Percentiles rank a stretch among this genome's conserved stretches.
Evolutionary conservation across 2,113 vertebrate genomes (phyloP).

Genomic region (Phalacrocorax pelagicus): DNA sequence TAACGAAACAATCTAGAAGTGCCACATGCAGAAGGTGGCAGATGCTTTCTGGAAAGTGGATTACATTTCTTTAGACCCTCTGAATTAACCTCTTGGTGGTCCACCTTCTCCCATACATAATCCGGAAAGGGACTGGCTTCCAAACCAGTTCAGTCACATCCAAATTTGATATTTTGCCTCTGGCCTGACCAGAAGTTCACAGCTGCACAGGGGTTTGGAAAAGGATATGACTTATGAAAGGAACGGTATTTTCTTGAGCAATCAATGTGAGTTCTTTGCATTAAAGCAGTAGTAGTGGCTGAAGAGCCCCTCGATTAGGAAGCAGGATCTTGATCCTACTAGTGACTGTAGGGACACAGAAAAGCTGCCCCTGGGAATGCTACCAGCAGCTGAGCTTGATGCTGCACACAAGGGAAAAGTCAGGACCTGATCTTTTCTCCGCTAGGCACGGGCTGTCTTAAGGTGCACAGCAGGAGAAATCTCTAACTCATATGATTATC

Average conservation of each 20-base stretch:
- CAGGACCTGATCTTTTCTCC: neutral
- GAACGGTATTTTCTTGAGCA: neutral
- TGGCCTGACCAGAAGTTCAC: neutral
- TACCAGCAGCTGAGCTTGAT: neutral
- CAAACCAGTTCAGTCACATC: neutral
- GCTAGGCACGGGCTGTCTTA: neutral
- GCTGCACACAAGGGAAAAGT: neutral
- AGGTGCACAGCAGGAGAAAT: neutral
- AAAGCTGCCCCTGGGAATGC: neutral
- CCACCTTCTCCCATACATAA: rapidly evolving
- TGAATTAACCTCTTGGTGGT: neutral
- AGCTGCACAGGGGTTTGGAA: neutral
- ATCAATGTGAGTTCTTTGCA: neutral
- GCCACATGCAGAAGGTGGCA: neutral
- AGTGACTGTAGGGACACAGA: neutral
- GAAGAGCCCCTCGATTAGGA: neutral
- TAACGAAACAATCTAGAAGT: neutral
- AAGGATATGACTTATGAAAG: neutral
- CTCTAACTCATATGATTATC: neutral
- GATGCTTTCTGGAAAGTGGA: neutral
- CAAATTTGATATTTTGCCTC: neutral
- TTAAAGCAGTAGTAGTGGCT: neutral
- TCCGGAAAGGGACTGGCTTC: neutral
- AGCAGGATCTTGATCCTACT: neutral
- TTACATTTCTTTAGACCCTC: neutral